Evolutionary conservation across 2,797 vertebrate genomes (phyloP), one percentile per base, ranked within the genome.

Genomic region (Cebuella pygmaea): DNA sequence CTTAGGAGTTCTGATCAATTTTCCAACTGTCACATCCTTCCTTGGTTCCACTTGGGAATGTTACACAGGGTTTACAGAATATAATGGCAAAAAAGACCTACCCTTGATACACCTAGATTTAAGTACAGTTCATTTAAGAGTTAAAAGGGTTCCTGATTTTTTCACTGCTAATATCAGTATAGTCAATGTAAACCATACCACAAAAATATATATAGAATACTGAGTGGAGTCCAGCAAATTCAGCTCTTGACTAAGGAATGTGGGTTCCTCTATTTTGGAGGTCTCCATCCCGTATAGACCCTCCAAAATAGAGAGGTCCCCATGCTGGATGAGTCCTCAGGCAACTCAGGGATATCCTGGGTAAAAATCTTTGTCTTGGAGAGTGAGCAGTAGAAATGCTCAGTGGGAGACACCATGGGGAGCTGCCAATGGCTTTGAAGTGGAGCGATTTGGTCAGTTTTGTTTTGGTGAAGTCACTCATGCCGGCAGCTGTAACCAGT

Each of bases 1-100:
- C 44, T 95, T 24, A 88, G 93, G 84, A 96, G 96, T 97, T 96
- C 50, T 94, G 80, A 94, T 93, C 50, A 90, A 24, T 76, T 55
- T 93, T 78, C 27, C 70, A 83, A 57, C 64, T 46, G 55, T 83
- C 94, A 85, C 48, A 41, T 57, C 76, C 74, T 87, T 82, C 83
- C 89, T 41, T 88, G 79, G 50, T 57, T 95, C n/a, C 74, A 33
- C 41, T 12, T 52, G 75, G 81, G 48, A 88, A 79, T 79, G 52
- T 33, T 55, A 30, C 20, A 11, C 48, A 86, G 13, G 8, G 50
- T 86, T 95, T 95, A 81, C 5, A 85, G 41, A 93, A 50, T 74
- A 14, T 46, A 13, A 74, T 4, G 39, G 30, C 36, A 48, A 33
- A 57, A 57, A 27, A 27, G 36, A 22, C 12, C 2, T 3, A 4